Percentiles rank a stretch among this genome's conserved stretches.
Evolutionary conservation across 2,888 invertebrate genomes (phyloP).

Genomic region (Cephus sareptanus): DNA sequence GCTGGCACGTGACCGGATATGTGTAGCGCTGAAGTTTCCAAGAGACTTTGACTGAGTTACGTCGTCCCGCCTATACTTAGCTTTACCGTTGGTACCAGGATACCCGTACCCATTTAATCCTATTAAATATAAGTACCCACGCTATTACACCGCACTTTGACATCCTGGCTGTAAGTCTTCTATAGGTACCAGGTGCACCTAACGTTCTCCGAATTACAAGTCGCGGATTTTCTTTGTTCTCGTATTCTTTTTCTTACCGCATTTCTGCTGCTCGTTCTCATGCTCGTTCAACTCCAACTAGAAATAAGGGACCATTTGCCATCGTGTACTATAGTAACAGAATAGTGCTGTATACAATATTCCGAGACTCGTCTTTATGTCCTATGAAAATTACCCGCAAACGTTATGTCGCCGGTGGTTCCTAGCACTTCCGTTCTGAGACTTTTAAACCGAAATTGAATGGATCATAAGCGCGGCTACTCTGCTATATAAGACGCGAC

Average conservation of each 20-base stretch:
- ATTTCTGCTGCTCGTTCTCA: neutral
- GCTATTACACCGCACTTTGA: neutral
- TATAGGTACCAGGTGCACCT: neutral
- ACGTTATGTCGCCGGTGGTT: neutral
- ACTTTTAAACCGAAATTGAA: neutral
- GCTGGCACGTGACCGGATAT: slow-evolving; percentile 1
- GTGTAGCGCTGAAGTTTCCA: neutral
- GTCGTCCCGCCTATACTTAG: neutral
- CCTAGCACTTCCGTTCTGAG: neutral
- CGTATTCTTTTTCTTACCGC: neutral
- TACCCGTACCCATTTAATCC: neutral
- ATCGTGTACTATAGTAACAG: neutral
- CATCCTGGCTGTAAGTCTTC: neutral
- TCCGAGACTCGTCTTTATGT: neutral
- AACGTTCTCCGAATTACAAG: neutral
- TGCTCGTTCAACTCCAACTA: neutral
- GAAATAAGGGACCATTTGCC: neutral
- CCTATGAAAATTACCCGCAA: neutral
- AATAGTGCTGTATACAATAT: neutral
- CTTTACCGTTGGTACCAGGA: neutral
- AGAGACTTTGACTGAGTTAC: neutral
- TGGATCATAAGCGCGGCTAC: neutral
- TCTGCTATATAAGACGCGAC: neutral
- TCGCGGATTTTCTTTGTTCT: neutral
- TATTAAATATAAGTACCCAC: neutral